A percentile compares a stretch with the other conserved stretches of the same genome.
Evolutionary conservation across 2,797 vertebrate species (phyloP).

Genomic region (Poeciliopsis paucimaculata): DNA sequence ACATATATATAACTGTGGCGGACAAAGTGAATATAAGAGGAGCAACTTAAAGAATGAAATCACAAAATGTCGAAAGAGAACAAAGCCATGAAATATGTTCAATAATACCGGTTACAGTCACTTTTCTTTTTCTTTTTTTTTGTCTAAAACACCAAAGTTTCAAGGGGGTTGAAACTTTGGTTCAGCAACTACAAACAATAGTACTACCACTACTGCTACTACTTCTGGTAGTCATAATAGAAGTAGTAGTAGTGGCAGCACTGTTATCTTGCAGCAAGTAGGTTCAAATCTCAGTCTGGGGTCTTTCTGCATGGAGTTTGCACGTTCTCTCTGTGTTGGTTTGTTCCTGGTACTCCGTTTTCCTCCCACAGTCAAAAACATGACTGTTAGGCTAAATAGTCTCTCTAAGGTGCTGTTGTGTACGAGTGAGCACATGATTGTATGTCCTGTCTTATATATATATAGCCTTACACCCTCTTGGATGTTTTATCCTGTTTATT

Average conservation of each 20-base stretch:
- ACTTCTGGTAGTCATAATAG: neutral
- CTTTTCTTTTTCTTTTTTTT: too few species aligned
- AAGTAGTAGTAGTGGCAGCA: neutral
- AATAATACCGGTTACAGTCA: neutral
- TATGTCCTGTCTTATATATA: neutral
- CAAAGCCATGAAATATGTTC: neutral
- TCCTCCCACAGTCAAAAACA: neutral
- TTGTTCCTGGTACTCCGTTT: too few species aligned
- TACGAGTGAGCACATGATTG: neutral
- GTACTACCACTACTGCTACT: neutral
- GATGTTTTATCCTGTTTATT: too few species aligned
- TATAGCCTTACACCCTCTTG: too few species aligned
- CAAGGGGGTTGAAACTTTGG: neutral
- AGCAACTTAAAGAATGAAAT: neutral
- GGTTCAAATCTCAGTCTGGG: neutral
- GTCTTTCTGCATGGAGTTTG: neutral
- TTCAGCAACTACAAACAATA: neutral
- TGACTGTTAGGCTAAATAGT: neutral
- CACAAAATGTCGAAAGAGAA: neutral
- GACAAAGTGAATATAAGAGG: neutral
- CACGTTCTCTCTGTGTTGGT: neutral
- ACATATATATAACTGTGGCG: neutral
- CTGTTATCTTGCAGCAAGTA: neutral
- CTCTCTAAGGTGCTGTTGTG: neutral
- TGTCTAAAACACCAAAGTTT: neutral